phyloP scores from a whole-genome alignment of 2,888 invertebrate species.

The Phlogophora meticulosa region DNA sequence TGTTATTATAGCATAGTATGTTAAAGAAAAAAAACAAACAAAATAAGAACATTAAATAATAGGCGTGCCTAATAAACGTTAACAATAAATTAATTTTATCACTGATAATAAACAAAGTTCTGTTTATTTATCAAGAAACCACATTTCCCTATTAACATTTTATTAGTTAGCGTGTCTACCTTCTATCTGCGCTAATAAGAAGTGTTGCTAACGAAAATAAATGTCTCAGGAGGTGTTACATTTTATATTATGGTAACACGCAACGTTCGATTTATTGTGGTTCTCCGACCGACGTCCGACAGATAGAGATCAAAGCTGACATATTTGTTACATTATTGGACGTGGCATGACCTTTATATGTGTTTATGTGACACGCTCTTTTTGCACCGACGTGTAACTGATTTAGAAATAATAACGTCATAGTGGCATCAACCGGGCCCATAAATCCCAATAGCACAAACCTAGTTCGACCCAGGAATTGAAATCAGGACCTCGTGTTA shows the following conservation, averaged over 20 bases:
- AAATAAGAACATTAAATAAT: slow-evolving; percentile 20
- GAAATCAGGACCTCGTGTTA: no score
- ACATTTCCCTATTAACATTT: slow-evolving; percentile 82
- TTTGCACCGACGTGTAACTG: neutral
- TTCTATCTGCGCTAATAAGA: slow-evolving; percentile 83
- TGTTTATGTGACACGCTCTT: slow-evolving; percentile 25
- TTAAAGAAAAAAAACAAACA: slow-evolving; percentile 6
- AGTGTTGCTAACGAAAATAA: slow-evolving; percentile 86
- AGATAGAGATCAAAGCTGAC: slow-evolving; percentile 58
- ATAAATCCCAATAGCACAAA: no score
- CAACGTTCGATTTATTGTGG: slow-evolving; percentile 76
- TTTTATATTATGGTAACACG: slow-evolving; percentile 87
- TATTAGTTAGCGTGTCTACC: slow-evolving; percentile 83
- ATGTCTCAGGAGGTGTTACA: slow-evolving; percentile 84
- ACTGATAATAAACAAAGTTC: slow-evolving; percentile 67
- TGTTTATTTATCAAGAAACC: slow-evolving; percentile 75
- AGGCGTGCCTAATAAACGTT: slow-evolving; percentile 28
- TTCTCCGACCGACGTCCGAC: slow-evolving; percentile 37
- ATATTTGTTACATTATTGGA: slow-evolving; percentile 45
- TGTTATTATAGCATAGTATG: no score
- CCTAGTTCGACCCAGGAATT: no score
- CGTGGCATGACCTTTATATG: slow-evolving; percentile 23
- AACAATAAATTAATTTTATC: slow-evolving; percentile 56
- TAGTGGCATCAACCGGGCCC: no score
- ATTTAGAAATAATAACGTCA: slow-evolving; percentile 13